Percentiles rank a stretch among this genome's conserved stretches.
phyloP scores from a whole-genome alignment of 2,113 vertebrate genomes.

The Apodemus speciosus region DNA sequence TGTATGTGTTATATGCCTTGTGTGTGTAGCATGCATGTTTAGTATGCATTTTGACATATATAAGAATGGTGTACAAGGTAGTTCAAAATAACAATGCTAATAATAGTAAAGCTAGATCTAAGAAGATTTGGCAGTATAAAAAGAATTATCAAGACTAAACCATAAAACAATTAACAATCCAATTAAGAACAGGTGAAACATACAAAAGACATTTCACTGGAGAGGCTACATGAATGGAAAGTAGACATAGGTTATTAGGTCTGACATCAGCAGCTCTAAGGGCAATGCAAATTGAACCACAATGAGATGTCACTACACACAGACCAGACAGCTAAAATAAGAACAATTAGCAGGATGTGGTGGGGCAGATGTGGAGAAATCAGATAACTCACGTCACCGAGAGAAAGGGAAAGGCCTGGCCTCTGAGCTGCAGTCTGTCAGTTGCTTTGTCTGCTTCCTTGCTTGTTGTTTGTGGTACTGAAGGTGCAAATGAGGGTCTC shows the following conservation, averaged over 20 bases:
- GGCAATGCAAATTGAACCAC: conserved; percentile 29
- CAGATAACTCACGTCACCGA: not conserved
- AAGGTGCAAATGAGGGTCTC: not conserved
- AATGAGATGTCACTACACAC: not conserved
- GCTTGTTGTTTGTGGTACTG: not conserved
- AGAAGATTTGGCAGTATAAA: not conserved
- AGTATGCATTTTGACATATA: not conserved
- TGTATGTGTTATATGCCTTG: not conserved
- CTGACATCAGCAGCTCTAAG: not conserved
- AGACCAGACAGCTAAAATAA: not conserved
- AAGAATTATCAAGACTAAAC: conserved; percentile 24
- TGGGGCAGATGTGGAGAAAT: not conserved
- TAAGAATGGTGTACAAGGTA: not conserved
- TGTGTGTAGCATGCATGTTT: not conserved
- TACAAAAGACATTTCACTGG: not conserved
- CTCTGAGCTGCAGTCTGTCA: not conserved
- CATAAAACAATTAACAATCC: conserved; percentile 17
- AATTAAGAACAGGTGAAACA: conserved; percentile 40
- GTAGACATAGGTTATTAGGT: not conserved
- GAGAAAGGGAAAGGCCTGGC: not conserved
- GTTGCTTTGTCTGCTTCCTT: not conserved
- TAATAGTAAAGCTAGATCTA: not conserved
- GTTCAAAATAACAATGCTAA: not conserved
- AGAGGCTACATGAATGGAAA: not conserved
- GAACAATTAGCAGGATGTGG: not conserved